Evolutionary conservation across 2,113 vertebrate genomes (phyloP).

Genomic region (Monarcha castaneiventris): DNA sequence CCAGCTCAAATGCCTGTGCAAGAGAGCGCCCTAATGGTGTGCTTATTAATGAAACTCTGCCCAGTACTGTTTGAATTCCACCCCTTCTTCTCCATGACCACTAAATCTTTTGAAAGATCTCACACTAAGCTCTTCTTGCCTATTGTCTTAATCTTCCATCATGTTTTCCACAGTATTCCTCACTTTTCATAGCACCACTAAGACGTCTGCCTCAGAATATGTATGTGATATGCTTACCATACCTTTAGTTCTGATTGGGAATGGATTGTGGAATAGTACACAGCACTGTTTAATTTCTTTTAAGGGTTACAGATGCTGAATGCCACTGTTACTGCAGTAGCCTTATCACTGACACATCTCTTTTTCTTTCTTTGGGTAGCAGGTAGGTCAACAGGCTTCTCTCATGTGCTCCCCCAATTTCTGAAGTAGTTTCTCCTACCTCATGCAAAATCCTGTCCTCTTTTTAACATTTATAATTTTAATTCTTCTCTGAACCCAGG

Average conservation of each 20-base stretch:
- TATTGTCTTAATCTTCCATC: neutral
- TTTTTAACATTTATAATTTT: neutral
- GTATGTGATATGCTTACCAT: neutral
- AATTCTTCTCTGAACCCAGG: neutral
- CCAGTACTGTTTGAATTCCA: neutral
- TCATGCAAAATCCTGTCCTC: neutral
- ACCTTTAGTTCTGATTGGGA: neutral
- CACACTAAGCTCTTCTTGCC: neutral
- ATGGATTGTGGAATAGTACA: neutral
- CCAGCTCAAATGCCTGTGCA: neutral
- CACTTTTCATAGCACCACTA: neutral
- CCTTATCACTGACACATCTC: neutral
- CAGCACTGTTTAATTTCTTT: neutral
- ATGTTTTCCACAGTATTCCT: neutral
- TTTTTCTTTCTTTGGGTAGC: neutral
- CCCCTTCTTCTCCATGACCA: neutral
- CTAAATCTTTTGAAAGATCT: neutral
- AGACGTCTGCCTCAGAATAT: neutral
- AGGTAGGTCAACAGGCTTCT: neutral
- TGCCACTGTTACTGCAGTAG: neutral
- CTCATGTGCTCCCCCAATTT: fast-evolving
- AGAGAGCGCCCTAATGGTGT: neutral
- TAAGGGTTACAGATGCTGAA: neutral
- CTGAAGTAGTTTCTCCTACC: neutral
- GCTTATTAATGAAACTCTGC: neutral